Conservation (phyloP, 2,113 vertebrate species). For the Neogale vison region DNA sequence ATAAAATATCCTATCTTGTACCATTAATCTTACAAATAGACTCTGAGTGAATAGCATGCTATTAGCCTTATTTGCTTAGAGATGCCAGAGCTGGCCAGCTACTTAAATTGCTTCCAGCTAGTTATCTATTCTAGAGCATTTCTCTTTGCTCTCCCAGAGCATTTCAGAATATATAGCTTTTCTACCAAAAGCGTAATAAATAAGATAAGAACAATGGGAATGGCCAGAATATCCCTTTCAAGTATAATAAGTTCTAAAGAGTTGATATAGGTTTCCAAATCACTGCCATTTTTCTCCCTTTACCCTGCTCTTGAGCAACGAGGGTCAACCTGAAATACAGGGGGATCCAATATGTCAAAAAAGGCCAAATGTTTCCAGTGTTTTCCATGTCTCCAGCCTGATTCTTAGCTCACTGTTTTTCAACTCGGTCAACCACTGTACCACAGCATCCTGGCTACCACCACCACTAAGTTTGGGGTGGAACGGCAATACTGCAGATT, state of each 20-base stretch:
- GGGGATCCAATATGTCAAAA: neutral
- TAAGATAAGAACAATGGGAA: constrained; percentile 6
- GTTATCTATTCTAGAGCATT: constrained; percentile 41
- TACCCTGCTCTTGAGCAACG: neutral
- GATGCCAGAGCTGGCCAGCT: neutral
- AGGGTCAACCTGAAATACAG: neutral
- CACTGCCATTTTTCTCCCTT: neutral
- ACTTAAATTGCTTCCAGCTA: constrained; percentile 62
- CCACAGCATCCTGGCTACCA: fast-evolving
- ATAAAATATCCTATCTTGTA: constrained; percentile 31
- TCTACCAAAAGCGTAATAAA: constrained; percentile 36
- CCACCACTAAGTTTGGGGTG: too few species aligned
- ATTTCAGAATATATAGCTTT: constrained; percentile 1
- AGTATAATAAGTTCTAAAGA: neutral
- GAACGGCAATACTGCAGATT: fast-evolving
- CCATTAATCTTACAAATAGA: constrained; percentile 60
- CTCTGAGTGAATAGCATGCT: constrained; percentile 42
- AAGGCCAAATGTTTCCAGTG: neutral
- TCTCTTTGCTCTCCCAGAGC: constrained; percentile 1
- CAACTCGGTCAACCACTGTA: neutral
- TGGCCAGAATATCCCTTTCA: neutral
- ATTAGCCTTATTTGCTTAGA: constrained; percentile 46
- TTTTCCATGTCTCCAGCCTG: neutral
- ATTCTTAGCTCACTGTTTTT: neutral
- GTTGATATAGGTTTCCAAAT: neutral